phyloP scores from a whole-genome alignment of 2,113 vertebrate species.

The Malurus alboscapulatus region DNA sequence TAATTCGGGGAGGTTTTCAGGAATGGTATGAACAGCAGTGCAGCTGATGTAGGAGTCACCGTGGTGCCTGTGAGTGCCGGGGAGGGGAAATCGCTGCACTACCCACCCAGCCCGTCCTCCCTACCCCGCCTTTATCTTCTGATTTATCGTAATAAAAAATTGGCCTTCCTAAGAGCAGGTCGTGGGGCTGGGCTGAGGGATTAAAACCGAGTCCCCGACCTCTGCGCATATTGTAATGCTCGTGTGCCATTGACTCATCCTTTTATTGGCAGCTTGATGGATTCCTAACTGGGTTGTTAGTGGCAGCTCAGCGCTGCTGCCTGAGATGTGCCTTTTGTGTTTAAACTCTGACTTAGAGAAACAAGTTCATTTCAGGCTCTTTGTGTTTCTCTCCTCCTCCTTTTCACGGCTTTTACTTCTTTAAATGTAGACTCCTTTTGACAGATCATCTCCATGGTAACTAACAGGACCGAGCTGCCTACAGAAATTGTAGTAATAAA shows the following conservation, averaged over 20 bases:
- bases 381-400: slow-evolving; percentile 54
- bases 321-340: slow-evolving; percentile 19
- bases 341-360: slow-evolving; percentile 57
- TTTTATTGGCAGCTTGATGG: slow-evolving; percentile 49
- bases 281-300: slow-evolving; percentile 18
- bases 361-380: slow-evolving; percentile 62
- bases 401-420: slow-evolving; percentile 58
- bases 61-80: not conserved
- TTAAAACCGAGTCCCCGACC: not conserved
- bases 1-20: not conserved
- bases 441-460: slow-evolving; percentile 65
- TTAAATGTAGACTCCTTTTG: slow-evolving; percentile 50
- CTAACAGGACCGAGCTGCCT: slow-evolving; percentile 31
- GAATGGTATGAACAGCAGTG: not conserved
- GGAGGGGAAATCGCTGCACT: not conserved
- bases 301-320: slow-evolving; percentile 10
- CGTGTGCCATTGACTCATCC: slow-evolving; percentile 30
- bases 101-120: not conserved
- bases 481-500: slow-evolving; percentile 67
- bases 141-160: slow-evolving; percentile 1
- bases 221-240: not conserved
- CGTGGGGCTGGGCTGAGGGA: not conserved
- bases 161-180: not conserved
- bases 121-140: not conserved
- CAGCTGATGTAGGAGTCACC: not conserved